A percentile compares a stretch with the other conserved stretches of the same genome.
phyloP scores from a whole-genome alignment of 1,140 invertebrate species.

The Neodiprion pinetum region DNA sequence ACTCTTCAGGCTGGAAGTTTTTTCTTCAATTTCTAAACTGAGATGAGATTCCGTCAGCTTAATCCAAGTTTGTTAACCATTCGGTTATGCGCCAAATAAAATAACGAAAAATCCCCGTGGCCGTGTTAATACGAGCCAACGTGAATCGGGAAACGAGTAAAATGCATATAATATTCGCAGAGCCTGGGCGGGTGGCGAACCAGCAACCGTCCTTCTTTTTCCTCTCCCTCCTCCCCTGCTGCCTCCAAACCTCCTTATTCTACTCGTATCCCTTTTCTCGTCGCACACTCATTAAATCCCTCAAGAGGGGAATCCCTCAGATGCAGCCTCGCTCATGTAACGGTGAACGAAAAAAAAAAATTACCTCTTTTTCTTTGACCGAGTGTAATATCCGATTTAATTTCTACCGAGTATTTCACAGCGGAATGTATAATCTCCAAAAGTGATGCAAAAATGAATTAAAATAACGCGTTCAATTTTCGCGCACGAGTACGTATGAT shows the following conservation, averaged over 20 bases:
- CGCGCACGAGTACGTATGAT: too few species aligned
- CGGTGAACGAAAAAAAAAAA: background rate
- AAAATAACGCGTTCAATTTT: too few species aligned
- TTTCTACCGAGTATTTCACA: background rate
- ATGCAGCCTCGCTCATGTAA: background rate
- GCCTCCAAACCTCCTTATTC: background rate
- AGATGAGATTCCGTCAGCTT: background rate
- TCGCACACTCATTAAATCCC: constrained; percentile 1
- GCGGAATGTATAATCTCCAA: background rate
- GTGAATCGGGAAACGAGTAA: constrained; percentile 4
- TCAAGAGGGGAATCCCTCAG: background rate
- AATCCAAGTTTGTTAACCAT: background rate
- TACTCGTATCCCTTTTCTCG: constrained; percentile 4
- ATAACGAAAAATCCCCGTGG: background rate
- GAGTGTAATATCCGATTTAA: background rate
- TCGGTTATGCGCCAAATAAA: background rate
- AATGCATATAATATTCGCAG: background rate
- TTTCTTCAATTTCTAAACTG: background rate
- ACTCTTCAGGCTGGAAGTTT: background rate
- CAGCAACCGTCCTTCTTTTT: background rate
- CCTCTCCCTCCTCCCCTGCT: background rate
- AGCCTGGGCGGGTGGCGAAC: background rate
- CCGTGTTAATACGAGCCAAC: background rate
- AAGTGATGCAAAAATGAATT: too few species aligned
- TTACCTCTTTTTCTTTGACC: background rate